Conservation (phyloP, 2,797 vertebrate genomes). For the Sebastes cheni region DNA sequence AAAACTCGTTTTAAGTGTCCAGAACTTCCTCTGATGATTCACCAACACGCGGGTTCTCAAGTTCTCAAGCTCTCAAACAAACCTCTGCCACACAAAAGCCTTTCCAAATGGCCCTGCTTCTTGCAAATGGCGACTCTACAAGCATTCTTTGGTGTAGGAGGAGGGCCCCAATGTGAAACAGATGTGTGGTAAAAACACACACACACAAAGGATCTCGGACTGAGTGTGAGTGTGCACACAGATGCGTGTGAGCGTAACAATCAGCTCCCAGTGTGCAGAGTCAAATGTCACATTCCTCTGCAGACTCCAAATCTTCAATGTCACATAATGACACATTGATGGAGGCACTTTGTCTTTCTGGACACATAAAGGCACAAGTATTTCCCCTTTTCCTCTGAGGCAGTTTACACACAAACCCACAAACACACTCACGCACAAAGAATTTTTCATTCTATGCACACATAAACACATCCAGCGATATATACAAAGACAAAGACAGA, state of each 20-base stretch:
- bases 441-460: not conserved
- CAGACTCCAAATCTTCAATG: conserved; percentile 31
- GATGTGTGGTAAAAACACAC: conserved; percentile 74
- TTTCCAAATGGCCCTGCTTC: conserved; percentile 47
- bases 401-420: conserved; percentile 29
- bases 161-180: conserved; percentile 77
- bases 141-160: conserved; percentile 45
- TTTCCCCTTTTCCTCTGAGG: conserved; percentile 19
- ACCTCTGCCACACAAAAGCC: conserved; percentile 26
- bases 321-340: conserved; percentile 39
- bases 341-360: conserved; percentile 2
- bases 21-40: conserved; percentile 68
- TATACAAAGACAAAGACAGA: conserved; percentile 1
- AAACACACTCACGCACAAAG: conserved; percentile 7
- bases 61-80: not conserved
- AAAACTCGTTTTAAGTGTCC: conserved; percentile 37
- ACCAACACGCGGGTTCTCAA: conserved; percentile 53
- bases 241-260: conserved; percentile 51
- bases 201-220: conserved; percentile 27
- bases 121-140: conserved; percentile 41
- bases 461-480: not conserved
- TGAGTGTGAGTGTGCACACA: not conserved
- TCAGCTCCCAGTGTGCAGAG: conserved; percentile 55
- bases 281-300: conserved; percentile 77
- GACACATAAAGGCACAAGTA: conserved; percentile 30